Conservation (phyloP, 2,113 vertebrate genomes). For the Tichodroma muraria region DNA sequence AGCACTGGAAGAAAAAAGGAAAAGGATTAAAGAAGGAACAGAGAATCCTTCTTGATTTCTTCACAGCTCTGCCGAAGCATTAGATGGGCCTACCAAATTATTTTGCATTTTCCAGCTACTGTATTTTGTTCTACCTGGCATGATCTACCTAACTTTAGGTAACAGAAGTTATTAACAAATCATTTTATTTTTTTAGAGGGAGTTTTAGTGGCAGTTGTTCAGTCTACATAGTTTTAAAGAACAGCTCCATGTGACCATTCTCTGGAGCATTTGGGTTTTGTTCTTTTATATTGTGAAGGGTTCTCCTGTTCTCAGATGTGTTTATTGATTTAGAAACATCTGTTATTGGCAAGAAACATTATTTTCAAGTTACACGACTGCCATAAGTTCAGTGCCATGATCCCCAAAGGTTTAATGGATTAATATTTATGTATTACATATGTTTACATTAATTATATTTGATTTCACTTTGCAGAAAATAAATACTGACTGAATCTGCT, state of each 20-base stretch:
- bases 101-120: neutral
- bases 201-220: neutral
- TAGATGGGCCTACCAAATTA: neutral
- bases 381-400: slow-evolving; percentile 68
- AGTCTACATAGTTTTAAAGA: neutral
- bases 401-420: slow-evolving; percentile 19
- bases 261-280: neutral
- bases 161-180: neutral
- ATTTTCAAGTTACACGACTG: slow-evolving; percentile 9
- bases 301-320: neutral
- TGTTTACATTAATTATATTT: slow-evolving; percentile 54
- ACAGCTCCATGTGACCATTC: neutral
- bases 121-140: neutral
- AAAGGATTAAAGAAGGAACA: slow-evolving; percentile 58
- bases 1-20: slow-evolving; percentile 77
- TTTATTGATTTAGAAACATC: slow-evolving; percentile 51
- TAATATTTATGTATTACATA: slow-evolving; percentile 5
- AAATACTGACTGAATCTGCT: slow-evolving; percentile 24
- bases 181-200: neutral
- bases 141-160: neutral
- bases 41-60: slow-evolving; percentile 41
- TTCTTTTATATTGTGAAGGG: slow-evolving; percentile 3
- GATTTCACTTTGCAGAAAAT: slow-evolving; percentile 47
- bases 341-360: neutral
- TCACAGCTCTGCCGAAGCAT: neutral